phyloP scores from a whole-genome alignment of 1,140 invertebrate species.

The Drosophila bocki region DNA sequence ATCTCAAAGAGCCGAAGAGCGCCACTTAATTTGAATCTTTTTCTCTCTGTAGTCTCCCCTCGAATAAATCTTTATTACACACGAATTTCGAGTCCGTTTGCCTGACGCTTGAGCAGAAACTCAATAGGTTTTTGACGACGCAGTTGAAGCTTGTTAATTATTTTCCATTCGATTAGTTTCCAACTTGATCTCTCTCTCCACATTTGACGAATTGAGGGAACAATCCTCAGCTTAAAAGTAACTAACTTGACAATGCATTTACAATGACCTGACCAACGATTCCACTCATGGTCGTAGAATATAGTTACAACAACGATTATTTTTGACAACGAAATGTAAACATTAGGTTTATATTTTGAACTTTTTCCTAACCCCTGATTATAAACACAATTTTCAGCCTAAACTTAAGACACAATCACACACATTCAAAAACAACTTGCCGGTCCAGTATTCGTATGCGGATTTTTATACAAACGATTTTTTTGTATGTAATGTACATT shows the following conservation, averaged over 20 bases:
- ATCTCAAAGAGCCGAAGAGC: conserved; percentile 15
- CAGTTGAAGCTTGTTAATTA: conserved; percentile 46
- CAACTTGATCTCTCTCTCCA: conserved; percentile 67
- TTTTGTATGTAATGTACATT: conserved; percentile 56
- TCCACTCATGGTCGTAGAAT: conserved; percentile 23
- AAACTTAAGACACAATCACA: conserved; percentile 50
- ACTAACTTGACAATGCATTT: conserved; percentile 44
- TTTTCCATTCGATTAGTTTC: conserved; percentile 39
- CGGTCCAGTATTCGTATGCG: conserved; percentile 74
- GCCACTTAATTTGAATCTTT: conserved; percentile 17
- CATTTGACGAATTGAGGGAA: conserved; percentile 10
- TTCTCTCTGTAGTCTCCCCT: conserved; percentile 28
- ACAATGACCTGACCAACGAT: conserved; percentile 10
- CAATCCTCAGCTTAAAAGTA: conserved; percentile 11
- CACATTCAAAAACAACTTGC: conserved; percentile 66
- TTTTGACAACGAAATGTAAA: conserved; percentile 65
- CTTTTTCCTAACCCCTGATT: conserved; percentile 21
- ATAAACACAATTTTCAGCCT: conserved; percentile 40
- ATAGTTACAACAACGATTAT: conserved; percentile 14
- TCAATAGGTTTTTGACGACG: conserved; percentile 57
- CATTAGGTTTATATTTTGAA: conserved; percentile 45
- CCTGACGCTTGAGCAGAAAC: conserved; percentile 55
- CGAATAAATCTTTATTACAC: conserved; percentile 58
- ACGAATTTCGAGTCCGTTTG: conserved; percentile 20
- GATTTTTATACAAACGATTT: conserved; percentile 45